Percentiles rank a stretch among this genome's conserved stretches.
Conservation (phyloP, 1,140 invertebrate genomes). For the Hydropsyche tenuis region DNA sequence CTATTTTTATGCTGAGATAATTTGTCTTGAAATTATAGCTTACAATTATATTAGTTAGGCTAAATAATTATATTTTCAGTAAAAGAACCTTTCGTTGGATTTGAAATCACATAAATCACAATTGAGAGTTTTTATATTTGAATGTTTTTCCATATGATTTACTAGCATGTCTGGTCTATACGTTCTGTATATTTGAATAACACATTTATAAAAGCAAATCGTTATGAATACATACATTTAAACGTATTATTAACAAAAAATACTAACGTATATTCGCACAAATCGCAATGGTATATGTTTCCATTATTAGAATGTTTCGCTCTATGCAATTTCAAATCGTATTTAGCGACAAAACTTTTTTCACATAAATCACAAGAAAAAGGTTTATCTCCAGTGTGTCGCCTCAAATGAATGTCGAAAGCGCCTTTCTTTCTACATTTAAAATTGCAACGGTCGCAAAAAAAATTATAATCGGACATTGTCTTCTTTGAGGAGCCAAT, state of each 20-base stretch:
- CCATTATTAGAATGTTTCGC: slow-evolving; percentile 32
- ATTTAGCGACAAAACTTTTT: slow-evolving; percentile 37
- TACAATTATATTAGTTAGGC: too few relatives aligned
- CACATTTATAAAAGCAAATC: too few relatives aligned
- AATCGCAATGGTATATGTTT: slow-evolving; percentile 30
- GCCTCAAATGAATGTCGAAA: too few relatives aligned
- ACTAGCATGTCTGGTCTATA: too few relatives aligned
- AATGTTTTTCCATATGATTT: too few relatives aligned
- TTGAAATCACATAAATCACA: too few relatives aligned
- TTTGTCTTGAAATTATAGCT: neutral
- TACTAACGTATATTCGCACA: slow-evolving; percentile 39
- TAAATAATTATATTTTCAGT: too few relatives aligned
- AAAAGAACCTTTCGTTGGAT: slow-evolving; percentile 34
- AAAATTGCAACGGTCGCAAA: slow-evolving; percentile 43
- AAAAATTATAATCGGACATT: slow-evolving; percentile 34
- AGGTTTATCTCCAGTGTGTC: too few relatives aligned
- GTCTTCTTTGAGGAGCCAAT: too few relatives aligned
- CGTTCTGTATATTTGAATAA: slow-evolving; percentile 25
- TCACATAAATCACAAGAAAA: slow-evolving; percentile 36
- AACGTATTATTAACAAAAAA: too few relatives aligned
- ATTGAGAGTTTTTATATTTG: too few relatives aligned
- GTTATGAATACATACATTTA: too few relatives aligned
- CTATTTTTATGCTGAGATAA: neutral
- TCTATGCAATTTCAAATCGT: slow-evolving; percentile 40
- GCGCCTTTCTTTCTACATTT: slow-evolving; percentile 35